Conservation (phyloP, 2,888 invertebrate species). For the Sturmia bella region DNA sequence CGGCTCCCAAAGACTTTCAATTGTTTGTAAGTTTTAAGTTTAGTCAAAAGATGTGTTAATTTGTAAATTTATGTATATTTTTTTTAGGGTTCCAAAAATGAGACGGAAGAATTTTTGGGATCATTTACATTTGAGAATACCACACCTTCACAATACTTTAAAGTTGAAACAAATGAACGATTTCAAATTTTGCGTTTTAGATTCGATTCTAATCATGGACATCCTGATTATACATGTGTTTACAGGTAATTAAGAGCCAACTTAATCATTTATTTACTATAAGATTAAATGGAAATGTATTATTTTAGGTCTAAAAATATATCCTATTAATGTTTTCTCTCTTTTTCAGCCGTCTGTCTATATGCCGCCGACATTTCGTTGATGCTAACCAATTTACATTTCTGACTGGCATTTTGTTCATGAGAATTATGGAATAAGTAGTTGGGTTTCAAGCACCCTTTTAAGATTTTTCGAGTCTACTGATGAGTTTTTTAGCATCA, state of each 20-base stretch:
- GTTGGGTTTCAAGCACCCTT: too few relatives aligned
- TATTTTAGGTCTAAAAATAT: too few relatives aligned
- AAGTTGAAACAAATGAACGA: slow-evolving; percentile 39
- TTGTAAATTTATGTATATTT: not conserved
- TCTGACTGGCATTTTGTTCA: too few relatives aligned
- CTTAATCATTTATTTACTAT: too few relatives aligned
- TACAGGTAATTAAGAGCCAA: slow-evolving; percentile 75
- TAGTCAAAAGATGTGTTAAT: not conserved
- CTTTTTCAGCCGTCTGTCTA: too few relatives aligned
- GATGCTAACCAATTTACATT: too few relatives aligned
- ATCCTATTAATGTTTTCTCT: too few relatives aligned
- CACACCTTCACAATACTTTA: slow-evolving; percentile 71
- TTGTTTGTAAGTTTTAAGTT: slow-evolving; percentile 72
- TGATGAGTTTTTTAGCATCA: too few relatives aligned
- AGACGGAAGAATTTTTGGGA: slow-evolving; percentile 70
- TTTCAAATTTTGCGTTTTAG: slow-evolving; percentile 70
- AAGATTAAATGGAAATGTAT: too few relatives aligned
- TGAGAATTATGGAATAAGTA: too few relatives aligned
- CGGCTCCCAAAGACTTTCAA: slow-evolving; percentile 76
- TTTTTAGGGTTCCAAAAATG: slow-evolving; percentile 71
- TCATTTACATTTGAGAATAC: slow-evolving; percentile 72
- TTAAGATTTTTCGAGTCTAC: too few relatives aligned
- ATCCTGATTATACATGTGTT: slow-evolving; percentile 75
- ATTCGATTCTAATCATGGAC: slow-evolving; percentile 76
- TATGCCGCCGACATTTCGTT: too few relatives aligned